These are phyloP conservation scores for Arrhopalites spinosus DNA, from an alignment of 2,888 invertebrate genomes.

Conservation along the genomic window DNA sequence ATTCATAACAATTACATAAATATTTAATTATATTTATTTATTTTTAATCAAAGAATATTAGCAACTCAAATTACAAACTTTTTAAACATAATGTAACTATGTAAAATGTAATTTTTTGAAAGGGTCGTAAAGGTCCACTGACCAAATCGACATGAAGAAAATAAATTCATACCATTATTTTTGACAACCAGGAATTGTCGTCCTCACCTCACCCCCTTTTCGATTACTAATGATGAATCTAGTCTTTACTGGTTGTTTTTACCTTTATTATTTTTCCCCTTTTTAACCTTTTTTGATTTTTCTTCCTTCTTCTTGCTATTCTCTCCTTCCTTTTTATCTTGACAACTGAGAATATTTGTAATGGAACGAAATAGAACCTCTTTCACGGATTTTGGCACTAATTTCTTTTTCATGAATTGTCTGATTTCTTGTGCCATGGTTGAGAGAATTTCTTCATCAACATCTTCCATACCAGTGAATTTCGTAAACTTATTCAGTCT, in stretches of 20 bases:
- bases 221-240: background rate
- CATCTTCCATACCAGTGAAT: conserved; percentile 28
- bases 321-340: background rate
- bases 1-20: too few species aligned
- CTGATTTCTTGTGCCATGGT: conserved; percentile 27
- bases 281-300: conserved; percentile 1
- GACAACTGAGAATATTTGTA: conserved; percentile 15
- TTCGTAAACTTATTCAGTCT: conserved; percentile 34
- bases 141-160: background rate
- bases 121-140: too few species aligned
- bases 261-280: background rate
- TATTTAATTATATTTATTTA: too few species aligned
- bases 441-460: conserved; percentile 17
- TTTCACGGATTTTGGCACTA: conserved; percentile 24
- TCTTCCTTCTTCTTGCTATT: background rate
- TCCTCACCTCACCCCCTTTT: background rate
- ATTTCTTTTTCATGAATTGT: conserved; percentile 29
- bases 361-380: conserved; percentile 29
- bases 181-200: background rate
- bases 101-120: too few species aligned
- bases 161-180: background rate
- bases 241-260: background rate
- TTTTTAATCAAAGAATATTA: too few species aligned
- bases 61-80: too few species aligned
- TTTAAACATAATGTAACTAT: too few species aligned